phyloP scores from a whole-genome alignment of 2,888 invertebrate genomes.

The Ditula angustiorana region DNA sequence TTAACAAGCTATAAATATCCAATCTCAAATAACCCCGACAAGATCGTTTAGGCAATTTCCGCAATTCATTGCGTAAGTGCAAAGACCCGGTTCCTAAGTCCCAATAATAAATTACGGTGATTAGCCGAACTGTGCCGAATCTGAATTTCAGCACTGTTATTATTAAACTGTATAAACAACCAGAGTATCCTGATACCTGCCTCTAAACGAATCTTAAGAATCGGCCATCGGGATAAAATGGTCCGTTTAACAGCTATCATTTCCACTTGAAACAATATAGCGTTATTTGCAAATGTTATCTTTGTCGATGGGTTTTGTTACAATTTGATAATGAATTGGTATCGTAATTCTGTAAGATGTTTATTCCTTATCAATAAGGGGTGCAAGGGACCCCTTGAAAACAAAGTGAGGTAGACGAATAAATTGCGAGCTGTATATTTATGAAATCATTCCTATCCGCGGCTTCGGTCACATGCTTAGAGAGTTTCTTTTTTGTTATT shows the following conservation, averaged over 20 bases:
- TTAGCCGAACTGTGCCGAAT: conserved; percentile 24
- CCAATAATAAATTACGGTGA: conserved; percentile 40
- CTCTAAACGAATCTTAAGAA: neutral
- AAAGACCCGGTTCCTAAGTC: conserved; percentile 9
- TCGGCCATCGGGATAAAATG: neutral
- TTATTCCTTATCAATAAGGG: neutral
- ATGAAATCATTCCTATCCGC: too few species aligned
- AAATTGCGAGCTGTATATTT: too few species aligned
- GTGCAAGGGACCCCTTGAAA: too few species aligned
- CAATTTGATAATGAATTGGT: conserved; percentile 1
- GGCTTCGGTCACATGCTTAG: too few species aligned
- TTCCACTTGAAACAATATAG: conserved; percentile 10
- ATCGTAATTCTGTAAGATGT: conserved; percentile 14
- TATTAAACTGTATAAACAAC: neutral
- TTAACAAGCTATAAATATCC: neutral
- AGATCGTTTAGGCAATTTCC: neutral
- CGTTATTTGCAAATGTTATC: conserved; percentile 3
- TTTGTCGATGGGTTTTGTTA: conserved; percentile 5
- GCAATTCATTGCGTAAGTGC: neutral
- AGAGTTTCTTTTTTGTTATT: too few species aligned
- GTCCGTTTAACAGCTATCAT: conserved; percentile 1
- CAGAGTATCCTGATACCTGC: neutral
- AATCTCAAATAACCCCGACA: neutral
- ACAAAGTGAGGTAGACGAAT: too few species aligned
- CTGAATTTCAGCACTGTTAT: neutral